Evolutionary conservation across 37 sponge, comb jelly and placozoan species (phyloP), one percentile per base, ranked within the genome.

Genomic region (Lycopodina hypogea): DNA sequence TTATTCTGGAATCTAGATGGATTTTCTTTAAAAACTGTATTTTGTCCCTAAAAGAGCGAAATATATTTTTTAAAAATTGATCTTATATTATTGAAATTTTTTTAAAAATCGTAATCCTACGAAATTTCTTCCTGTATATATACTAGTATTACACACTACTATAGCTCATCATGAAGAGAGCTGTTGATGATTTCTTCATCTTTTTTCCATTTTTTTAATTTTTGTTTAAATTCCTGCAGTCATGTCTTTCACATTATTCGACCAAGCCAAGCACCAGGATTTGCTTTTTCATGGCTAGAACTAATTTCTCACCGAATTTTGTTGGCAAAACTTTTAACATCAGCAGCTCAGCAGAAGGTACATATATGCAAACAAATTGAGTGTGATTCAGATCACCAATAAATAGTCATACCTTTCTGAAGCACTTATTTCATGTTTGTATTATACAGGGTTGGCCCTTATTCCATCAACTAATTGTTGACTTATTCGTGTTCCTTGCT

Each of bases 261-360:
- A 30, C 99, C 99, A 17, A 78, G 86, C 32, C 72, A 78, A 34
- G 90, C 93, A 11, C 99, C 99, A 29, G 99, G 99, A 14, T 99
- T 99, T 82, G 90, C 99, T n/a, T 99, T 92, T 74, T 87, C 97
- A 24, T 99, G 99, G 99, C 83, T 99, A 70, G 99, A 99, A 68
- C 93, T 99, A 59, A 86, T 96, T 45, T 93, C 97, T 35, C 99
- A 99, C 66, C 59, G 99, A 58, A 86, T 81, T 24, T 93, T 99
- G 72, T 86, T 99, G 7, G 78, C 88, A 41, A 90, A 94, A 41
- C 78, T 99, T 15, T 84, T 99, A 0, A 78, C 89, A 42, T 93
- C 82, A 56, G 92, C 94, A 53, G 90, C 95, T 60, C 95, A 91
- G 74, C 88, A 90, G 73, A 94, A 94, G 85, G 92, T 90, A 59